A percentile compares a stretch with the other conserved stretches of the same genome.
These are phyloP conservation scores for Drosophila saltans DNA, from an alignment of 1,140 invertebrate genomes.

Conservation along the genomic window DNA sequence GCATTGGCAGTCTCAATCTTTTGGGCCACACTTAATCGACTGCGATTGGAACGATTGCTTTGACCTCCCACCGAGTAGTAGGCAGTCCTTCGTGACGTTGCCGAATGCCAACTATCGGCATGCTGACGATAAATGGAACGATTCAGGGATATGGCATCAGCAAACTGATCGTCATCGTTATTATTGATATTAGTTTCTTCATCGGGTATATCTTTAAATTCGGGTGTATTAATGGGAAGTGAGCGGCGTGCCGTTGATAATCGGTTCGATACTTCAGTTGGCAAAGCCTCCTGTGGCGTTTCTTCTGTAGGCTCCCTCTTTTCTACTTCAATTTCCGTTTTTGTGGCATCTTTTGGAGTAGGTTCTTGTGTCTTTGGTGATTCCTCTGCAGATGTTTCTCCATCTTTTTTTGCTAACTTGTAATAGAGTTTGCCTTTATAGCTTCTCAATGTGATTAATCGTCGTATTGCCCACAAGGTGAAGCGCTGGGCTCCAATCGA, in stretches of 20 bases:
- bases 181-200: background rate
- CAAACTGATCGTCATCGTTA: constrained; percentile 46
- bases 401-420: constrained; percentile 81
- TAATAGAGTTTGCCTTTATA: constrained; percentile 89
- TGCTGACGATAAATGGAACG: constrained; percentile 84
- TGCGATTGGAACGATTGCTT: constrained; percentile 70
- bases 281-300: background rate
- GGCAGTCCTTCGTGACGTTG: constrained; percentile 88
- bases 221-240: constrained; percentile 29
- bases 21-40: constrained; percentile 58
- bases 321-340: no score
- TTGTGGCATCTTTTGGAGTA: no score
- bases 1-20: constrained; percentile 66
- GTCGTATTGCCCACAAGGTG: constrained; percentile 93
- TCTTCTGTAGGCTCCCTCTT: background rate
- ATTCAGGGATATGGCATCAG: constrained; percentile 56
- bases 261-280: background rate
- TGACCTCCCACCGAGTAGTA: constrained; percentile 89
- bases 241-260: constrained; percentile 13
- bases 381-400: background rate
- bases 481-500: constrained; percentile 95
- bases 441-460: constrained; percentile 89
- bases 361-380: constrained; percentile 5
- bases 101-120: constrained; percentile 91
- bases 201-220: constrained; percentile 60